Evolutionary conservation across 2,113 vertebrate genomes (phyloP), one percentile per base, ranked within the genome.

Genomic region (Paedocypris sp.): DNA sequence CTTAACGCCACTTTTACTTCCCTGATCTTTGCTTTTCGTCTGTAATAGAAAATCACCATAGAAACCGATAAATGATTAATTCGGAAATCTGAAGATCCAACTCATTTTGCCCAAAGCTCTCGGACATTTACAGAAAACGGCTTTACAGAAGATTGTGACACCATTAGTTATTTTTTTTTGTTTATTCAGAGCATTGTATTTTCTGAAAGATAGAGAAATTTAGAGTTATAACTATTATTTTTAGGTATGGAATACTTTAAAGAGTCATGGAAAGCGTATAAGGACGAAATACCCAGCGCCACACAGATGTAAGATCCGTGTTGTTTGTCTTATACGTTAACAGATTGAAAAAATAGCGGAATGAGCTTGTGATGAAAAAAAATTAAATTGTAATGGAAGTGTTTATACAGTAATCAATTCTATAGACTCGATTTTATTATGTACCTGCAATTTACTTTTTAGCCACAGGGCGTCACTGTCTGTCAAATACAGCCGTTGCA

Each of bases 241-340:
- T 38, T 6, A 38, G 31, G 20, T 19, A 82, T 82, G 80, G 42
- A n/a, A 71, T 13, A 19, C 18, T 4, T 23, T 10, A 58, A 56
- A 3, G 70, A 54, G 11, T 53, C 64, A 8, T 81, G 80, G 81
- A 28, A 47, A 33, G 60, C 76, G 25, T 83, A 81, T 68, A 67
- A 80, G 43, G 60, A 42, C 13, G 80, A 81, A 59, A 49, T 68
- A 2, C 69, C 73, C 36, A 76, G 77, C 75, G 66, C 59, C 19
- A 74, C 73, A 26, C 45, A 73, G 25, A 64, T 74, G 81, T 85
- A 53, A 79, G 77, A 77, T 63, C 39, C 4, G 1, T 22, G 2
- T 20, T 43, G 15, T 4, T n/a, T 43, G 23, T 25, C 56, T 33
- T 16, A 28, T 19, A 16, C 25, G 32, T 26, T 26, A 39, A 42